Conservation (phyloP, 2,797 vertebrate genomes). For the Chelmon rostratus region DNA sequence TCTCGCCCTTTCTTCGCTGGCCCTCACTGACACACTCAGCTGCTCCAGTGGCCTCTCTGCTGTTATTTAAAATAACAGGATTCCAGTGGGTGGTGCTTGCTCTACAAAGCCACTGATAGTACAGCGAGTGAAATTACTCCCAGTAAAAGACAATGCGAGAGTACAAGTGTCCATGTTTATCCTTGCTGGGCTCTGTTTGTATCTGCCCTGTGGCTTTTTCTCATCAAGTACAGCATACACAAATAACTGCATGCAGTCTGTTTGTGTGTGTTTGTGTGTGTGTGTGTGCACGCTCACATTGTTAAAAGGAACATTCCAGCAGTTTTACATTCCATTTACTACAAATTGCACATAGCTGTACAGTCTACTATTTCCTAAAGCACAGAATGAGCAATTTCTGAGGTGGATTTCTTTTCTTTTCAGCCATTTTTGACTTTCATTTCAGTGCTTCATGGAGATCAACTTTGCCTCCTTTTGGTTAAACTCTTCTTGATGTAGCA, state of each 20-base stretch:
- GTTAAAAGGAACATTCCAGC: constrained; percentile 53
- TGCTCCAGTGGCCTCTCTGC: constrained; percentile 4
- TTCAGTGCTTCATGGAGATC: background rate
- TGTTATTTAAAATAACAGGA: constrained; percentile 49
- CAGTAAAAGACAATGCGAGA: background rate
- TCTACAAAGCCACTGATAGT: constrained; percentile 10
- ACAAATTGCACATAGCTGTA: constrained; percentile 54
- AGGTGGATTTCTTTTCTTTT: constrained; percentile 38
- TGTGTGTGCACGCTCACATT: constrained; percentile 6
- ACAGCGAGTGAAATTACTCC: constrained; percentile 8
- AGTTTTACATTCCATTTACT: constrained; percentile 68
- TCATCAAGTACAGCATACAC: background rate
- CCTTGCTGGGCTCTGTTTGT: background rate
- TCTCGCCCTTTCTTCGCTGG: constrained; percentile 12
- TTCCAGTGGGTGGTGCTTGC: constrained; percentile 4
- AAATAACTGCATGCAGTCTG: constrained; percentile 7
- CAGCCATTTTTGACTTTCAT: background rate
- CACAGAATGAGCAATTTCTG: constrained; percentile 46
- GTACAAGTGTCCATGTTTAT: background rate
- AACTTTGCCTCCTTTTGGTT: background rate
- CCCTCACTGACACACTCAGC: constrained; percentile 39
- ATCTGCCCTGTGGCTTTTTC: background rate
- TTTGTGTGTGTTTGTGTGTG: constrained; percentile 8
- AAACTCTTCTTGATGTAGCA: background rate
- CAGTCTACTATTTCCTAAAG: constrained; percentile 44